A percentile compares a stretch with the other conserved stretches of the same genome.
Conservation (phyloP, 2,797 vertebrate species). For the Brachymystax lenok region DNA sequence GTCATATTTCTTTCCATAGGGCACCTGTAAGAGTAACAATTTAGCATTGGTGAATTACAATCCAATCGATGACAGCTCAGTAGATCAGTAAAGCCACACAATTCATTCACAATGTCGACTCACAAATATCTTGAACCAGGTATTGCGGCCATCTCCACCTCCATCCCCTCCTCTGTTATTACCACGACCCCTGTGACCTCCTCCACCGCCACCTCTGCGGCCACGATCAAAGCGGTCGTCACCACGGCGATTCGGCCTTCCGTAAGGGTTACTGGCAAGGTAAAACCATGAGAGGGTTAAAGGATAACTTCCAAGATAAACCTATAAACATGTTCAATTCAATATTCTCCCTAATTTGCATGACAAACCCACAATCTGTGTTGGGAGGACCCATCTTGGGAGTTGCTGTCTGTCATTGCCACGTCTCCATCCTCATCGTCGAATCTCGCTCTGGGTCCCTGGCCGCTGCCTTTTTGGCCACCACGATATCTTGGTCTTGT, state of each 20-base stretch:
- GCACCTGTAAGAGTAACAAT: constrained; percentile 66
- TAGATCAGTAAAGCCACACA: neutral
- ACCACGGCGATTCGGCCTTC: constrained; percentile 67
- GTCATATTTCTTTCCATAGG: constrained; percentile 80
- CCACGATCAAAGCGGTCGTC: constrained; percentile 49
- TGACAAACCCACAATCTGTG: constrained; percentile 51
- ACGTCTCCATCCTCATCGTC: constrained; percentile 80
- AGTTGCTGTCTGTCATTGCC: constrained; percentile 70
- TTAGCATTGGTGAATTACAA: neutral
- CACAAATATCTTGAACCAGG: constrained; percentile 81
- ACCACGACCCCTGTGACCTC: neutral
- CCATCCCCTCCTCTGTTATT: constrained; percentile 17
- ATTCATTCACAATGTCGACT: constrained; percentile 41
- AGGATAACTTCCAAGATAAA: neutral
- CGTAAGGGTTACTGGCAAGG: constrained; percentile 72
- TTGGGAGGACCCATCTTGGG: constrained; percentile 60
- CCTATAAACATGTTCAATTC: neutral
- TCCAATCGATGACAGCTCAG: neutral
- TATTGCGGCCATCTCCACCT: constrained; percentile 46
- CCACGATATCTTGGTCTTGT: constrained; percentile 63
- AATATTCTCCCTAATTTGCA: neutral
- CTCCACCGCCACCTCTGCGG: constrained; percentile 18
- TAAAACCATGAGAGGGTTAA: neutral
- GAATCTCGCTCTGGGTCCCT: constrained; percentile 56
- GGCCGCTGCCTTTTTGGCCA: constrained; percentile 36